Evolutionary conservation across 2,113 vertebrate genomes (phyloP), one percentile per base, ranked within the genome.

Genomic region (Indri indri): DNA sequence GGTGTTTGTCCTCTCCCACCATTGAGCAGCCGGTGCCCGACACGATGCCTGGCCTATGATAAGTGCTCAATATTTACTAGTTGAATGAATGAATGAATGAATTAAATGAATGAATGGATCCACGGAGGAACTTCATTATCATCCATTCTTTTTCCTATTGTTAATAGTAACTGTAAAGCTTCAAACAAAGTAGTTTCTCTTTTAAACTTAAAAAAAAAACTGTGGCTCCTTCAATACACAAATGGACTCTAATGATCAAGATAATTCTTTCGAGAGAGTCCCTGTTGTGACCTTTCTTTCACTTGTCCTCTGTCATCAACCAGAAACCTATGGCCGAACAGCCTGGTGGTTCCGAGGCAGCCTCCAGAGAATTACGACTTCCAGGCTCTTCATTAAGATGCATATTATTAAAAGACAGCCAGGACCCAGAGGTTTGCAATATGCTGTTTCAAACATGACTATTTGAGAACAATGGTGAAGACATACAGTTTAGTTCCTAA

Each of bases 381-480:
- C 74, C 82, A 94, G 83, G 73, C 22, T 80, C 17, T 90, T 91
- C 85, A 57, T 94, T 94, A 89, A 68, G 47, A 95, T 94, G 94
- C 84, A 54, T 74, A 57, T 50, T 94, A 84, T 94, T 95, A 68
- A 96, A 97, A 82, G 82, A 86, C 95, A 91, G 70, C 79, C 85
- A 47, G 32, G 82, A 88, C 59, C 34, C 94, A 84, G 88, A 81
- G 95, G 84, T 85, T 96, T 34, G 92, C 52, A 88, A 50, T 65
- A 63, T 71, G 79, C 71, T 80, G 59, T 87, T 88, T 94, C 76
- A 92, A 87, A 96, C 73, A 91, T 16, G 66, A 89, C 66, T 87
- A 9, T 80, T 96, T 94, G 93, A 23, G 59, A 96, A 97, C 82
- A 95, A 96, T 81, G 70, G 85, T 86, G 77, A 97, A 97, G 88